Base-by-base conservation (phyloP, 2,113 vertebrate species). In the Ploceus nigricollis region DNA sequence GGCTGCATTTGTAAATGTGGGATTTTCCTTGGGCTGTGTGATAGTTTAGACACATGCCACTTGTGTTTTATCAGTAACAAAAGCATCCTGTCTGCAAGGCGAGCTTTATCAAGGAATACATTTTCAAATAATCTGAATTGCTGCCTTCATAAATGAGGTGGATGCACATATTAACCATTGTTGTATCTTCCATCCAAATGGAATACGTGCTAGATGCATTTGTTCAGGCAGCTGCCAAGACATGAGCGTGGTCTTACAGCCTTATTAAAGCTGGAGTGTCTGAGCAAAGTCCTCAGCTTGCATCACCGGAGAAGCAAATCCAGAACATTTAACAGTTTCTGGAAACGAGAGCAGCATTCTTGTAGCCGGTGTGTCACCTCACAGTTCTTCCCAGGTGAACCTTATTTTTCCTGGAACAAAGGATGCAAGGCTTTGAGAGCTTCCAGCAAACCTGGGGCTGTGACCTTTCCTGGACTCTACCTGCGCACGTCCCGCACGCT, bases 321-420 rank as follows among this genome's bases (percentile, higher is more conserved):
- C 76, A 80, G 80, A 85, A 23, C 51, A 17, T 66, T 94, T 92
- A 96, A 82, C 78, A 51, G 82, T 89, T 64, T 82, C 60, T 97
- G 92, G 96, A 97, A 97, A 66, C 0, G 1, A 77, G 78, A 94
- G 73, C 35, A 85, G 66, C 78, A 91, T 95, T 91, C 68, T 89
- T 85, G 86, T 61, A 94, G 92, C 90, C 5, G 1, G 21, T 83
- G 82, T 93, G 96, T 97, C 87, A 73, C 82, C 93, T 90, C 57
- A 8, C 45, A 90, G 87, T 82, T 92, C 92, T 85, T 90, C 86
- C 76, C 63, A 95, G 79, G 88, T 73, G 53, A 92, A 90, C 14
- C 0, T 81, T 93, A 39, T 91, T 90, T 93, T 96, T 95, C 87
- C 82, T 76, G 61, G 89, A 94, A 93, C 77, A 89, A 95, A 95